Percentiles rank a stretch among this genome's conserved stretches.
Evolutionary conservation across 2,113 vertebrate species (phyloP).

Genomic region (Aegotheles bennettii): DNA sequence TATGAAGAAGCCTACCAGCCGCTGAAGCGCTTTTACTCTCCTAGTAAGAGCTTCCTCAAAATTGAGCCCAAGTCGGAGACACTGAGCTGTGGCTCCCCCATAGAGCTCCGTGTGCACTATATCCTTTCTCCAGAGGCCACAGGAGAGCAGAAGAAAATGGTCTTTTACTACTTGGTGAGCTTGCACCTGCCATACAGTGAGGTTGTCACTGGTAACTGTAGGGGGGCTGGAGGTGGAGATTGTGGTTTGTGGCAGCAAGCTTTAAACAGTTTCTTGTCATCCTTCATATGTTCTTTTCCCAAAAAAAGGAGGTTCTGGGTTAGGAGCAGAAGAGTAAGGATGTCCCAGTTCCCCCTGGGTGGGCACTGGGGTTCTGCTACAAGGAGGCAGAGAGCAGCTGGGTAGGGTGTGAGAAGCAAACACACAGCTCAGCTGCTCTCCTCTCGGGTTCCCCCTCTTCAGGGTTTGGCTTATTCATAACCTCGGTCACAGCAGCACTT

Average conservation of each 20-base stretch:
- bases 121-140: conserved; percentile 35
- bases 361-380: not conserved
- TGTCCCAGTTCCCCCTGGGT: not conserved
- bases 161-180: conserved; percentile 74
- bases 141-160: conserved; percentile 19
- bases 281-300: not conserved
- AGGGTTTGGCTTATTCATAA: not conserved
- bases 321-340: not conserved
- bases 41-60: conserved; percentile 68
- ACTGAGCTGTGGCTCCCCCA: conserved; percentile 50
- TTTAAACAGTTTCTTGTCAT: not conserved
- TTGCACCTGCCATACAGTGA: not conserved
- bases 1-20: not conserved
- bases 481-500: not conserved
- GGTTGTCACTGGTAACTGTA: not conserved
- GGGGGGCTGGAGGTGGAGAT: not conserved
- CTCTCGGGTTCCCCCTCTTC: not conserved
- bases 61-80: conserved; percentile 40
- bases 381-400: not conserved
- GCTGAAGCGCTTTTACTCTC: conserved; percentile 63
- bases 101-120: conserved; percentile 52
- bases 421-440: not conserved
- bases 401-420: not conserved
- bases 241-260: not conserved
- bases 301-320: not conserved